phyloP scores from a whole-genome alignment of 2,888 invertebrate species.

The Priocnemis perturbator region DNA sequence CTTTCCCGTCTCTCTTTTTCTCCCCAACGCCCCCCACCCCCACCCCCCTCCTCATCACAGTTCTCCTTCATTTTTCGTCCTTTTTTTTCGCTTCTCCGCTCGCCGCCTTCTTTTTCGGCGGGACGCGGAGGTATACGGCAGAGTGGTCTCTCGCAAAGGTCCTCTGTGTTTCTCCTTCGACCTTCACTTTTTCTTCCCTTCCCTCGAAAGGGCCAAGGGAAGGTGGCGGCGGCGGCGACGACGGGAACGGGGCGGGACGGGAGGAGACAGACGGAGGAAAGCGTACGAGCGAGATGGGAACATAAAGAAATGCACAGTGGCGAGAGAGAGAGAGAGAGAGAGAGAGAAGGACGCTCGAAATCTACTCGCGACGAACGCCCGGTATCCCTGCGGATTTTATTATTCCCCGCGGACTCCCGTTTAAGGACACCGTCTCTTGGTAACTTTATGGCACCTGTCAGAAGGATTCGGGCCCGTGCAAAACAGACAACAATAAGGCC shows the following conservation, averaged over 20 bases:
- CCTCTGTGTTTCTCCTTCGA: background rate
- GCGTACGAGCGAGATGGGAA: background rate
- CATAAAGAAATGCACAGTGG: slow-evolving; percentile 11
- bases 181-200: slow-evolving; percentile 8
- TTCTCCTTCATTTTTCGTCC: background rate
- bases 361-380: slow-evolving; percentile 16
- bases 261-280: no score
- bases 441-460: slow-evolving; percentile 64
- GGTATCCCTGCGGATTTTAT: slow-evolving; percentile 43
- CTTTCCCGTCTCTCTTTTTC: no score
- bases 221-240: background rate
- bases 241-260: background rate
- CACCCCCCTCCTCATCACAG: no score
- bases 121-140: background rate
- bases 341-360: slow-evolving; percentile 6
- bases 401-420: slow-evolving; percentile 53
- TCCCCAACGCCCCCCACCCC: no score
- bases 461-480: slow-evolving; percentile 58
- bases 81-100: slow-evolving; percentile 1
- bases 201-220: background rate
- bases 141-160: background rate
- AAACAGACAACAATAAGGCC: slow-evolving; percentile 65
- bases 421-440: slow-evolving; percentile 56
- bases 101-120: slow-evolving; percentile 6
- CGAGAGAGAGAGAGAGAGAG: slow-evolving; percentile 11